Percentiles rank a stretch among this genome's conserved stretches.
Conservation (phyloP, 2,888 invertebrate species). For the Synanthedon myopaeformis region DNA sequence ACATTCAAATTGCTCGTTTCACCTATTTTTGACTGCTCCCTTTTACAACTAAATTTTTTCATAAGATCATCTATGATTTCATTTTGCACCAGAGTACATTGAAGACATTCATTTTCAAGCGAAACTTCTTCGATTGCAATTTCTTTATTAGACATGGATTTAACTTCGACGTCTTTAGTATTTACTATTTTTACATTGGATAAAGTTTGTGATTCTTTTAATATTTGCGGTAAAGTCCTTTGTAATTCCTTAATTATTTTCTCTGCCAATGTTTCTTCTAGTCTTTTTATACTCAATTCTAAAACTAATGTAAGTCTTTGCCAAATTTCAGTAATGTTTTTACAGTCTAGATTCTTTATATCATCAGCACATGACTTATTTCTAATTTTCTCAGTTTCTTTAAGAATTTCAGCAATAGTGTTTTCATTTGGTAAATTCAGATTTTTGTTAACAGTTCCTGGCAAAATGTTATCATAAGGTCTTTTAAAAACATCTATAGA, state of each 20-base stretch:
- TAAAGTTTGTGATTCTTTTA: background rate
- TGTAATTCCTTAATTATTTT: constrained; percentile 39
- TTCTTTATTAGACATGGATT: constrained; percentile 10
- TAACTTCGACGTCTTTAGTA: background rate
- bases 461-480: constrained; percentile 13
- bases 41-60: constrained; percentile 21
- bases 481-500: constrained; percentile 23
- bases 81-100: constrained; percentile 39
- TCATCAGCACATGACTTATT: constrained; percentile 23
- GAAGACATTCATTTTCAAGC: constrained; percentile 19
- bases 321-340: constrained; percentile 31
- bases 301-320: constrained; percentile 30
- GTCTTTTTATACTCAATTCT: constrained; percentile 31
- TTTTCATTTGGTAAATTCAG: constrained; percentile 26
- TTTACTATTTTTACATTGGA: background rate
- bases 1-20: background rate
- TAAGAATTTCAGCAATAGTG: constrained; percentile 24
- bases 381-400: constrained; percentile 17
- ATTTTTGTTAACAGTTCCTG: constrained; percentile 15
- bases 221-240: constrained; percentile 8
- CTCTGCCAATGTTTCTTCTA: constrained; percentile 36
- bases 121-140: constrained; percentile 7
- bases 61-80: constrained; percentile 36
- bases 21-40: background rate
- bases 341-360: constrained; percentile 11